phyloP scores from a whole-genome alignment of 2,113 vertebrate species.

The Brachyhypopomus occidentalis region DNA sequence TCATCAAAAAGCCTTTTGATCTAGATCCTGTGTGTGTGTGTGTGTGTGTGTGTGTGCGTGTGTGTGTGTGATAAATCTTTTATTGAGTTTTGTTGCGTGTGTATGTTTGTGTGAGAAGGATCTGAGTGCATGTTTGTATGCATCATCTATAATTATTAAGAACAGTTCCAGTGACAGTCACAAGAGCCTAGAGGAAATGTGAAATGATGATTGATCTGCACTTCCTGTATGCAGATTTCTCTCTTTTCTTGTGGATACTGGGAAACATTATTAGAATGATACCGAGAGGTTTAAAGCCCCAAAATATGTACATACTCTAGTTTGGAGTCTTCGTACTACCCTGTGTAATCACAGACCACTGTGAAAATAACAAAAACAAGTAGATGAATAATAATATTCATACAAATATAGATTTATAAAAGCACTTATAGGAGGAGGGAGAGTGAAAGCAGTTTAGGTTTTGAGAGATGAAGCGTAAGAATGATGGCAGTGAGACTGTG shows the following conservation, averaged over 20 bases:
- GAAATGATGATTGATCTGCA: not conserved
- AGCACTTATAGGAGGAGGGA: no score
- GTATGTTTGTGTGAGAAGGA: not conserved
- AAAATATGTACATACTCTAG: no score
- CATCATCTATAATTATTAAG: not conserved
- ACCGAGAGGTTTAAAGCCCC: not conserved
- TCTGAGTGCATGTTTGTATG: not conserved
- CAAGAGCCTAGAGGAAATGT: not conserved
- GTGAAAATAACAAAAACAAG: no score
- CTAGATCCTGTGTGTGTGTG: not conserved
- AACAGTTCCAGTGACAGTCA: not conserved
- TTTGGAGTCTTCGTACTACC: no score
- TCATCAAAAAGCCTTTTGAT: slow-evolving; percentile 9
- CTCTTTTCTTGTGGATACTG: not conserved
- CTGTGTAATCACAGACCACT: no score
- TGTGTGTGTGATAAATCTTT: not conserved
- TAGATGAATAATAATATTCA: no score
- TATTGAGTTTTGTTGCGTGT: not conserved
- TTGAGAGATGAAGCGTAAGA: no score
- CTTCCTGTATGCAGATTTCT: not conserved
- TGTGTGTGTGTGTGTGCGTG: not conserved
- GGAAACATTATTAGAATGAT: not conserved
- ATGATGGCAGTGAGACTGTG: no score
- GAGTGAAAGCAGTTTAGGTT: no score
- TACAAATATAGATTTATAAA: no score